Conservation (phyloP, 2,797 vertebrate species). For the Catamblyrhynchus diadema region DNA sequence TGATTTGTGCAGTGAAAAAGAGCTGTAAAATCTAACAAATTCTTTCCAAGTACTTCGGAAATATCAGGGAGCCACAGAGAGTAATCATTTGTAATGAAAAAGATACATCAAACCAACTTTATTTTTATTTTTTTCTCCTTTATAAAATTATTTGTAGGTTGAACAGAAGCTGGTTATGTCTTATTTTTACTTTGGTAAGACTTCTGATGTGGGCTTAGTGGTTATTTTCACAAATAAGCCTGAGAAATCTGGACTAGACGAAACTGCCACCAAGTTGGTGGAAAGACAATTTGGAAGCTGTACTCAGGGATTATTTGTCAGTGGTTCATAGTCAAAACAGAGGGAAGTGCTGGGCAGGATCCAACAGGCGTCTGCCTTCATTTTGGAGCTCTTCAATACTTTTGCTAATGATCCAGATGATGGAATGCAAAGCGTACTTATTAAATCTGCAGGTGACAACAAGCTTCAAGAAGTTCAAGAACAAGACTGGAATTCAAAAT, state of each 20-base stretch:
- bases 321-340: not conserved
- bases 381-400: slow-evolving; percentile 20
- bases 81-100: not conserved
- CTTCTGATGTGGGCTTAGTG: not conserved
- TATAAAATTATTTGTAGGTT: not conserved
- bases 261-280: not conserved
- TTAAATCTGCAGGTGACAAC: slow-evolving; percentile 56
- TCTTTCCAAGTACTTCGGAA: not conserved
- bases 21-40: not conserved
- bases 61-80: not conserved
- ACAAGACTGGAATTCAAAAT: slow-evolving; percentile 40
- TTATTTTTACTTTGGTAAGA: not conserved
- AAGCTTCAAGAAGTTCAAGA: slow-evolving; percentile 27
- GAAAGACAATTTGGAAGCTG: not conserved
- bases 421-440: slow-evolving; percentile 32
- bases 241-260: not conserved
- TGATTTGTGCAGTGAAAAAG: not conserved
- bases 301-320: not conserved
- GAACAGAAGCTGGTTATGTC: not conserved
- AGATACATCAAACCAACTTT: accelerated
- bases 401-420: slow-evolving; percentile 28
- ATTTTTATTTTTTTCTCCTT: not conserved
- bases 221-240: not conserved
- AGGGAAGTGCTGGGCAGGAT: not conserved
- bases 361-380: not conserved